These are phyloP conservation scores for Tenthredo distinguenda DNA, from an alignment of 2,888 invertebrate species.

Conservation along the genomic window DNA sequence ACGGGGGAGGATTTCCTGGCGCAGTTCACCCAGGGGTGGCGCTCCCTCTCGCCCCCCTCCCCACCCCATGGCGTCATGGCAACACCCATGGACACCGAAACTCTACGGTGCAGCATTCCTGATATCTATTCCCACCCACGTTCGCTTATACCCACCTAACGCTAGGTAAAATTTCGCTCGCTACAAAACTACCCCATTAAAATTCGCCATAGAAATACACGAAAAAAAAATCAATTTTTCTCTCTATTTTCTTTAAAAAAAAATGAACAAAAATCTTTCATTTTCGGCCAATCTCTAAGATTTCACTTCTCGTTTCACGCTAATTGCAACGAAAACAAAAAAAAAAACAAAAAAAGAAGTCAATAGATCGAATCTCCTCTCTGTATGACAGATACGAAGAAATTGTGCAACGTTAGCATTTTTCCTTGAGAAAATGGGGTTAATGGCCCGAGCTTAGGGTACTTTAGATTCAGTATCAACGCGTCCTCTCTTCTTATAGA, in stretches of 20 bases:
- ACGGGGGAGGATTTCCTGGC: constrained; percentile 50
- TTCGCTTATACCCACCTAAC: background rate
- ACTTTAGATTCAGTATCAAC: constrained; percentile 2
- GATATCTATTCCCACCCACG: constrained; percentile 31
- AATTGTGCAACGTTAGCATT: background rate
- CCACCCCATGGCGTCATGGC: constrained; percentile 75
- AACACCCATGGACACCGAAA: constrained; percentile 69
- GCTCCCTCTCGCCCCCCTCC: constrained; percentile 65
- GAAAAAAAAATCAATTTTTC: background rate
- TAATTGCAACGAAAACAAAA: too few relatives aligned
- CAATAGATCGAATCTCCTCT: background rate
- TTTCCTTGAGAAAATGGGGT: background rate
- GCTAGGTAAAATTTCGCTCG: background rate
- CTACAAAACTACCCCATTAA: background rate
- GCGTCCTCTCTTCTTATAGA: background rate
- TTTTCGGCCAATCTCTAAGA: too few relatives aligned
- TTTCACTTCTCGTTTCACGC: too few relatives aligned
- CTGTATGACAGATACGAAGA: background rate
- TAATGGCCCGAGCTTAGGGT: background rate
- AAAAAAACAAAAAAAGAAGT: too few relatives aligned
- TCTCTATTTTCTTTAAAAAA: background rate
- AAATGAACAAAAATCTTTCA: too few relatives aligned
- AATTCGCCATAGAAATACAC: background rate
- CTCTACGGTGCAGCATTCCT: constrained; percentile 18
- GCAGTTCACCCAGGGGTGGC: constrained; percentile 64